These are phyloP conservation scores for Anhinga anhinga DNA, from an alignment of 2,113 vertebrate genomes.

Conservation along the genomic window DNA sequence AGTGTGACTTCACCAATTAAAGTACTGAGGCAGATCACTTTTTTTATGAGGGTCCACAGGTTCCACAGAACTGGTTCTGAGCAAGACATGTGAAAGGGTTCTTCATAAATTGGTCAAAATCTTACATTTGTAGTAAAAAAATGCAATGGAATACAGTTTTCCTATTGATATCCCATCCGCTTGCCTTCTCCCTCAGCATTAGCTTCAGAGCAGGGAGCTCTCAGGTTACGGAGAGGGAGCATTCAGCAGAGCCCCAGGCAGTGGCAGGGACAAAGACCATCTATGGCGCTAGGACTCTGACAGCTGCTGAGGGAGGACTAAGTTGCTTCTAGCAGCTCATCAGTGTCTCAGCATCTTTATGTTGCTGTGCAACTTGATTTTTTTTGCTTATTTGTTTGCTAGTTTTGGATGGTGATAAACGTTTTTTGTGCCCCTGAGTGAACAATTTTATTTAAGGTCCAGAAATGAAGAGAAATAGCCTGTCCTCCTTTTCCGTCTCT, in stretches of 20 bases:
- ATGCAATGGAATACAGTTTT: neutral
- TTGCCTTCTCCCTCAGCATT: neutral
- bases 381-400: neutral
- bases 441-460: neutral
- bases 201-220: neutral
- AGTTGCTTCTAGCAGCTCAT: neutral
- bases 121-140: neutral
- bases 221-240: slow-evolving; percentile 58
- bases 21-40: neutral
- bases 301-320: neutral
- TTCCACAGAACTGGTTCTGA: neutral
- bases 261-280: neutral
- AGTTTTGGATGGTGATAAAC: neutral
- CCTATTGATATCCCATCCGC: neutral
- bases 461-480: slow-evolving; percentile 44
- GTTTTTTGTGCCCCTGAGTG: neutral
- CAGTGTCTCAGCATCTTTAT: neutral
- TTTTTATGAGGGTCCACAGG: neutral
- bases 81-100: neutral
- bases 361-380: neutral
- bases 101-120: neutral
- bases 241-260: neutral
- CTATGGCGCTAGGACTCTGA: accelerated
- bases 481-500: neutral
- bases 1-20: neutral